Evolutionary conservation across 2,113 vertebrate genomes (phyloP), one percentile per base, ranked within the genome.

Genomic region (Macheiramphus alcinus): DNA sequence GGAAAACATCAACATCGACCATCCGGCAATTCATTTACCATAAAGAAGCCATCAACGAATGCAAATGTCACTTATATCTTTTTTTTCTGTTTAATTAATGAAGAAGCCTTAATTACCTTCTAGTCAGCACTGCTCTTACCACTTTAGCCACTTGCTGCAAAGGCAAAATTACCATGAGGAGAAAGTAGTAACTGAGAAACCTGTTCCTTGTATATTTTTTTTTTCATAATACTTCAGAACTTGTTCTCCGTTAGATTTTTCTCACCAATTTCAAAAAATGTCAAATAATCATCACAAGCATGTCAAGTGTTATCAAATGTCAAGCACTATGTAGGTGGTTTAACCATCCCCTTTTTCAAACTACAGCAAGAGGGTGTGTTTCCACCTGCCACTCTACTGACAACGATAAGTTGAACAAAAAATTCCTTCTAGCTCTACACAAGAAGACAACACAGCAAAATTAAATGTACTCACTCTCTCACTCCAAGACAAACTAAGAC

Each of bases 71-170:
- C 63, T 86, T 83, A 71, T 80, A 56, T 92, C 16, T 89, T 81
- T 81, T 67, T 27, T 27, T 89, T 82, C 79, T 80, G 76, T 82
- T 95, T 96, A 94, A 97, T 96, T 97, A 95, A 90, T 11, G 1
- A 86, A 89, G 89, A 97, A 93, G 79, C 40, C 45, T 93, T 89
- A 95, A 97, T 95, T 97, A 93, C 86, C 80, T 78, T 81, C 72
- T 61, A 91, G 38, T 93, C 72, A 79, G 71, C 2, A 3, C 80
- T 79, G 62, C 43, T 95, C 66, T 88, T 91, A 81, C 22, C 61
- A 85, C 45, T 92, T 88, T 23, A 86, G 61, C 85, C 26, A 9
- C 75, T 94, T 65, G 40, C 50, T 89, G 84, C 45, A 96, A 88
- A 90, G 47, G 55, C 63, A 89, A 95, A 95, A 95, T 75, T 87